Percentiles rank a stretch among this genome's conserved stretches.
Conservation (phyloP, 2,888 invertebrate genomes). For the Yponomeuta plumbellus region DNA sequence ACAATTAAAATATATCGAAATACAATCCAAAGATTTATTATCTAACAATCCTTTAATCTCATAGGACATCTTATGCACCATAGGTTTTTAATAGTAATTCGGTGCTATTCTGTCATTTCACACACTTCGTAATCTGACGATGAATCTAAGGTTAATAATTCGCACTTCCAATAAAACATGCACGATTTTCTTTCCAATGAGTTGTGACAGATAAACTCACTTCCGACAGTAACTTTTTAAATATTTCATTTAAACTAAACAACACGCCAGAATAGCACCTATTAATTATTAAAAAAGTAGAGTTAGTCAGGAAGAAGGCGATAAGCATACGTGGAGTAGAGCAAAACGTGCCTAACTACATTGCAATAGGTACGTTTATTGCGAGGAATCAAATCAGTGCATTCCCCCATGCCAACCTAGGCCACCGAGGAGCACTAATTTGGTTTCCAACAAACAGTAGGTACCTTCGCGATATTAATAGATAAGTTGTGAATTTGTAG, state of each 20-base stretch:
- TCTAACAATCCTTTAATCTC: constrained; percentile 48
- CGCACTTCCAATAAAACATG: too few species aligned
- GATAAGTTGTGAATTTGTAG: too few species aligned
- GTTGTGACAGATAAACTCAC: too few species aligned
- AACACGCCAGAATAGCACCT: not conserved
- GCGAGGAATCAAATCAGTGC: not conserved
- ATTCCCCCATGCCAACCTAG: not conserved
- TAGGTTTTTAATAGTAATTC: constrained; percentile 41
- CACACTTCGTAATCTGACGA: too few species aligned
- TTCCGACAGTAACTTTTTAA: too few species aligned
- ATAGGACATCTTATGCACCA: constrained; percentile 58
- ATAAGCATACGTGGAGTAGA: constrained; percentile 39
- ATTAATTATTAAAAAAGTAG: constrained; percentile 24
- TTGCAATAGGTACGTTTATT: not conserved
- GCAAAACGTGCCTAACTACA: constrained; percentile 35
- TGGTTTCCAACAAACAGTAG: not conserved
- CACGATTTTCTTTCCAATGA: too few species aligned
- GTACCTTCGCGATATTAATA: too few species aligned
- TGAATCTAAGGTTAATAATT: too few species aligned
- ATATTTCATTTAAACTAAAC: too few species aligned
- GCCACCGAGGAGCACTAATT: not conserved
- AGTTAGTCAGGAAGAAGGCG: constrained; percentile 27
- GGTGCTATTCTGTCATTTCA: too few species aligned
- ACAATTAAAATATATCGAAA: constrained; percentile 28
- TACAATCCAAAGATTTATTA: constrained; percentile 27